Base-by-base conservation (phyloP, 2,797 vertebrate species). In the Sebastes trivittatus region DNA sequence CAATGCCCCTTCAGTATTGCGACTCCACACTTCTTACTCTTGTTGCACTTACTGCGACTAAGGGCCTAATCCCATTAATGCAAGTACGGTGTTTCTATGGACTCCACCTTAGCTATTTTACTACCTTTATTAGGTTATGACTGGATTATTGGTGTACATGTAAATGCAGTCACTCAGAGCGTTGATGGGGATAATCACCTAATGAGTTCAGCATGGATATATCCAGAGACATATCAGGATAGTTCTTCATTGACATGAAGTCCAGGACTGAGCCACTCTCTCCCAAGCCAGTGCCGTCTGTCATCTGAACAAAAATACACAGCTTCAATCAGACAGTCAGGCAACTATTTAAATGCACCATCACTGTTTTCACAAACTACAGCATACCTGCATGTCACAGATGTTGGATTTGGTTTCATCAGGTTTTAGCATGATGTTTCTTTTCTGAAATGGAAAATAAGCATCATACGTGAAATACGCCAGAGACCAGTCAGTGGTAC, bases 141-240 rank as follows among this genome's bases (percentile, higher is more conserved):
- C 4, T 59, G 38, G 49, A 64, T 83, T 62, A 70, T 11, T 64
- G 8, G 20, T 46, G 36, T 56, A 55, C 2, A 52, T 69, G 14
- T 64, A 55, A 14, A 29, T 56, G 6, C 14, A 46, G 32, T 5
- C 4, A 72, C 4, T 38, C 1, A 49, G 7, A 23, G 20, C 14
- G 22, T 11, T 70, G n/a, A 73, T 18, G n/a, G 10, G 13, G 13
- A 77, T 8, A 78, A 93, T 94, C 90, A 98, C 98, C 97, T 85
- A 99, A 93, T 0, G 97, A 97, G 92, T 96, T 97, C 30, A 99
- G 94, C 97, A 98, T 94, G 58, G 97, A 97, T 84, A 98, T 97
- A 82, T 99, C 98, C 29, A 99, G 93, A 72, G 98, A 98, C 78
- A 98, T 96, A 60, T 99, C 98, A 0, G 98, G 96, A 83, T 98